Base-by-base conservation (phyloP, 92 coral and sea anemone species). In the Bergia puertoricense region DNA sequence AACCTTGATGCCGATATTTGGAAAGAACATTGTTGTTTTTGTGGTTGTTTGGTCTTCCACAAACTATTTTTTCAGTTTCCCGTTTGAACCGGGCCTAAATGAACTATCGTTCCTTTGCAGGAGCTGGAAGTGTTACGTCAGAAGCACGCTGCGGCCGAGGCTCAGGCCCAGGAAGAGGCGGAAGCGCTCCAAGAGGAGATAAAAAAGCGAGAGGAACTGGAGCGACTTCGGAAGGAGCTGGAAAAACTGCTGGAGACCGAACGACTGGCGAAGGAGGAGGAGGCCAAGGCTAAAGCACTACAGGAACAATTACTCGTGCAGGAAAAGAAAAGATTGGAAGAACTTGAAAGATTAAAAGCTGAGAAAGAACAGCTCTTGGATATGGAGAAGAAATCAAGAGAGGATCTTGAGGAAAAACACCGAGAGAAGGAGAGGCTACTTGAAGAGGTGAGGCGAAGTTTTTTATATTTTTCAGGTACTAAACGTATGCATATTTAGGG, bases 341-440 rank as follows among this genome's bases (percentile, higher is more conserved):
- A 94, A 74, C 82, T 94, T 80, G 97, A 94, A 65, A 92, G 90
- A 38, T 80, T 96, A 82, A 91, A 94, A 77, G 83, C 88, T 50
- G 96, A 94, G 83, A 93, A 96, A 76, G 98, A 94, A 48, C 87
- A 88, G 54, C 85, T 93, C 68, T 89, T 96, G 42, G 91, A 95
- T 82, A 93, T 95, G 54, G 99, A 96, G 85, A 90, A 93, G 78
- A 90, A 85, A 90, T 93, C 91, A 85, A 80, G 99, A 79, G 99
- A 95, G 81, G 93, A 92, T 73, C 88, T 96, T 38, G 99, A 96
- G 81, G 99, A 94, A 50, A 91, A 91, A 83, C 99, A 96, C 81
- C 95, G 93, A 95, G 91, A 93, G 67, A 95, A 96, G 66, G 99
- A 93, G 73, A 92, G 90, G 50, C 42, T 96, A 22, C 93, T 96